Evolutionary conservation across 92 coral and sea anemone species (phyloP).

Genomic region (Palythoa heliodiscus): DNA sequence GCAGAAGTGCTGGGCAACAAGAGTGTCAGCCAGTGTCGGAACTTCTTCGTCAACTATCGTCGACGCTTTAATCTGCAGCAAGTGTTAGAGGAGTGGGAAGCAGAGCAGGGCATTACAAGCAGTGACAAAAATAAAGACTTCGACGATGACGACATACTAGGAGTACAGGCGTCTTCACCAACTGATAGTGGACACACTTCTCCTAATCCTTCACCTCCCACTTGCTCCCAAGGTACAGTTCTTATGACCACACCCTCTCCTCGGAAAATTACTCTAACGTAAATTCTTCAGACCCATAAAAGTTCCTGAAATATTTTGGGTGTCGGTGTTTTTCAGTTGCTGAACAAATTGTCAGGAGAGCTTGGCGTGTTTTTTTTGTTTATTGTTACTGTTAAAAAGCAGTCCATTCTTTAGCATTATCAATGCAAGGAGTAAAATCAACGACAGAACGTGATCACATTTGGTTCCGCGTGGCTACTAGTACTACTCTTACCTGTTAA

Average conservation of each 20-base stretch:
- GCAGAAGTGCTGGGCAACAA: constrained; percentile 97
- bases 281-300: not conserved
- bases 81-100: constrained; percentile 93
- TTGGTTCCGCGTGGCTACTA: constrained; percentile 25
- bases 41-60: constrained; percentile 96
- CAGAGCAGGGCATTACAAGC: constrained; percentile 98
- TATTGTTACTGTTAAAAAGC: not conserved
- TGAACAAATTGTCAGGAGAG: not conserved
- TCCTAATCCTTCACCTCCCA: constrained; percentile 77
- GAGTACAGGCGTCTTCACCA: constrained; percentile 74
- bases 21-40: constrained; percentile 96
- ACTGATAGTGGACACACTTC: constrained; percentile 75
- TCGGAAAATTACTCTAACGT: not conserved
- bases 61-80: constrained; percentile 92
- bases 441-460: constrained; percentile 32
- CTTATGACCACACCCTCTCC: not conserved
- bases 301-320: not conserved
- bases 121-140: constrained; percentile 65
- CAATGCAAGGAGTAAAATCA: too few species aligned
- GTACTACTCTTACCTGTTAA: too few species aligned
- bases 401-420: not conserved
- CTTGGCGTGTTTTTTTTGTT: not conserved
- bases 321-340: not conserved
- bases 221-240: constrained; percentile 65
- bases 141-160: constrained; percentile 82